Base-by-base conservation (phyloP, 2,888 invertebrate genomes). In the Pyrrhia umbra region DNA sequence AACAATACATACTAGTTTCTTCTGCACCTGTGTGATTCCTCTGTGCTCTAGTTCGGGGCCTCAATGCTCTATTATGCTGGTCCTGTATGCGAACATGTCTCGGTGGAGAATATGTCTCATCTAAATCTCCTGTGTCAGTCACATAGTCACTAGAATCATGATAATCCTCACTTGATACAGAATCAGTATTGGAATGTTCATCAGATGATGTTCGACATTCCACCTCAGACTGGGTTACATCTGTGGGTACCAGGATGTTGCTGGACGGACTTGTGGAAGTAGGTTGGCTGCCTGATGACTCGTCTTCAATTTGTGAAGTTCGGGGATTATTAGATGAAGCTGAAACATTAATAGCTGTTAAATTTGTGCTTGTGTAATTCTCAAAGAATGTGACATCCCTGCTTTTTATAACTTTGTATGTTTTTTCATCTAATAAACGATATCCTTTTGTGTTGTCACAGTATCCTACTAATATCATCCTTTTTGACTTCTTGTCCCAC, bases 341-440 rank as follows among this genome's bases (percentile, higher is more conserved):
- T 43, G 43, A 1, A 43, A 43, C 23, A 43, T 43, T 6, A 6
- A n/a, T 5, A 23, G 21, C 21, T 13, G 13, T 21, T 0, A 23
- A 5, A 1, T 21, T 21, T 23, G 43, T 5, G 27, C 30, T 40
- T 10, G 9, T 5, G 23, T n/a, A n/a, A n/a, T 42, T 57, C 42
- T 57, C 57, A 21, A 57, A 30, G 42, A 49, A 57, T 21, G 18
- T 39, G 21, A 57, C 46, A 57, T 49, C 49, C n/a, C 49, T 30
- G 6, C 34, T 34, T 15, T 45, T 45, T 15, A n/a, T n/a, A 2
- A 45, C 6, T n/a, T 45, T 23, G 15, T 9, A 3, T n/a, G 37
- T 45, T 37, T 23, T 15, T 23, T 1, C 6, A 15, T 45, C 23
- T 6, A 45, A 6, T 23, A 45, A n/a, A 23, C 45, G 21, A 5